Evolutionary conservation across 2,113 vertebrate genomes (phyloP).

Genomic region (Poecilia latipinna): DNA sequence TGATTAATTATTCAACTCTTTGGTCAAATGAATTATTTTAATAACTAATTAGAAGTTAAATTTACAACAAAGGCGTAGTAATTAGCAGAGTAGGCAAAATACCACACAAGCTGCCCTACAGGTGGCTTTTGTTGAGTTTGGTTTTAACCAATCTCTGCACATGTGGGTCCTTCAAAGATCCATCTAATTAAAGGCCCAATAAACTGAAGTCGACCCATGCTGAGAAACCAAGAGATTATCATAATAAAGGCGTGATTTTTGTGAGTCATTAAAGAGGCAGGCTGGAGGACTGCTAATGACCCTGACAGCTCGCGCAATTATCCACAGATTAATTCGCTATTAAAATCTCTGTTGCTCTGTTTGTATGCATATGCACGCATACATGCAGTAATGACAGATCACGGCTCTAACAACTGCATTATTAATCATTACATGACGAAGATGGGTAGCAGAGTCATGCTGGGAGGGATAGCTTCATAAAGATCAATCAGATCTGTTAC

Average conservation of each 20-base stretch:
- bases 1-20: conserved; percentile 1
- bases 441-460: conserved; percentile 29
- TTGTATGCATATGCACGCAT: conserved; percentile 50
- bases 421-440: conserved; percentile 51
- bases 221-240: conserved; percentile 35
- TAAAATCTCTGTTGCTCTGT: conserved; percentile 40
- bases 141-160: conserved; percentile 5
- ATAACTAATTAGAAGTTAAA: background rate
- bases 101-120: conserved; percentile 5
- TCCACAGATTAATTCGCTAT: conserved; percentile 59
- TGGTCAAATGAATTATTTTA: background rate
- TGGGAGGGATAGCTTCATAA: conserved; percentile 42
- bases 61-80: background rate
- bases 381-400: conserved; percentile 56
- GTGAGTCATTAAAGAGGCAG: conserved; percentile 40
- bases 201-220: conserved; percentile 23
- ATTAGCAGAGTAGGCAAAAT: conserved; percentile 3
- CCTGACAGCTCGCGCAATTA: conserved; percentile 54
- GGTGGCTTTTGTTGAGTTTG: background rate
- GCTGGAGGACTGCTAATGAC: conserved; percentile 58
- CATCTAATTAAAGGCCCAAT: conserved; percentile 35
- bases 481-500: conserved; percentile 56
- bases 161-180: conserved; percentile 11
- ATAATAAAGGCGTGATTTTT: conserved; percentile 37
- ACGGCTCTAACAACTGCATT: conserved; percentile 37